Evolutionary conservation across 1,140 invertebrate species (phyloP).

Genomic region (Odontomachus brunneus): DNA sequence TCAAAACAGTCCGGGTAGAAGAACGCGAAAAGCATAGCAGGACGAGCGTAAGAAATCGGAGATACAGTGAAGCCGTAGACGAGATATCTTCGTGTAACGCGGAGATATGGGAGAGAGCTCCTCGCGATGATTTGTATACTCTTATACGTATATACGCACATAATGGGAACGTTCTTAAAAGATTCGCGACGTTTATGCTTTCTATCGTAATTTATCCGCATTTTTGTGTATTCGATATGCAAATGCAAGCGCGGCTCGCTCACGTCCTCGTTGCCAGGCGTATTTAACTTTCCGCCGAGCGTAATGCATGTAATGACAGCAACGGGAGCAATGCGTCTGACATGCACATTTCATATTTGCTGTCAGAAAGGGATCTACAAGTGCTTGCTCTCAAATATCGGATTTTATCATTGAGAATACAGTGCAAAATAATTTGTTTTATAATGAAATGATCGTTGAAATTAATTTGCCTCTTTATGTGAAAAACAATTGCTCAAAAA

Average conservation of each 20-base stretch:
- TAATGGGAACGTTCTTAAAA: slow-evolving; percentile 29
- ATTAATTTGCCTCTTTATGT: too few species aligned
- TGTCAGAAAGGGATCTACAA: too few species aligned
- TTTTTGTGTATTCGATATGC: slow-evolving; percentile 16
- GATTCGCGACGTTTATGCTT: slow-evolving; percentile 1
- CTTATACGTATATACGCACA: slow-evolving; percentile 2
- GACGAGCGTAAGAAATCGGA: slow-evolving; percentile 43
- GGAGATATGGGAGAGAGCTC: slow-evolving; percentile 1
- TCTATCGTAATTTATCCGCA: slow-evolving; percentile 23
- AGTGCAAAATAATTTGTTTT: too few species aligned
- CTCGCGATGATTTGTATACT: slow-evolving; percentile 44
- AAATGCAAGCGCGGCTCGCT: slow-evolving; percentile 16
- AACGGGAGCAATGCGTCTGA: too few species aligned
- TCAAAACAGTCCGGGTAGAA: slow-evolving; percentile 36
- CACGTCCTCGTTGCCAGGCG: not conserved
- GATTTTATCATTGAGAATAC: too few species aligned
- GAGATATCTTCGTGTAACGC: slow-evolving; percentile 16
- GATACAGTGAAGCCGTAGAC: slow-evolving; percentile 20
- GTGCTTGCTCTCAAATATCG: too few species aligned
- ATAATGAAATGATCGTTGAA: too few species aligned
- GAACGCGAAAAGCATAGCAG: slow-evolving; percentile 25
- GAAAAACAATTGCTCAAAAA: too few species aligned
- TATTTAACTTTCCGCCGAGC: not conserved
- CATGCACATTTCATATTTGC: too few species aligned
- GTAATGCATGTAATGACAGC: too few species aligned